These are phyloP conservation scores for Formicarius rufipectus DNA, from an alignment of 2,113 vertebrate species.

Conservation along the genomic window DNA sequence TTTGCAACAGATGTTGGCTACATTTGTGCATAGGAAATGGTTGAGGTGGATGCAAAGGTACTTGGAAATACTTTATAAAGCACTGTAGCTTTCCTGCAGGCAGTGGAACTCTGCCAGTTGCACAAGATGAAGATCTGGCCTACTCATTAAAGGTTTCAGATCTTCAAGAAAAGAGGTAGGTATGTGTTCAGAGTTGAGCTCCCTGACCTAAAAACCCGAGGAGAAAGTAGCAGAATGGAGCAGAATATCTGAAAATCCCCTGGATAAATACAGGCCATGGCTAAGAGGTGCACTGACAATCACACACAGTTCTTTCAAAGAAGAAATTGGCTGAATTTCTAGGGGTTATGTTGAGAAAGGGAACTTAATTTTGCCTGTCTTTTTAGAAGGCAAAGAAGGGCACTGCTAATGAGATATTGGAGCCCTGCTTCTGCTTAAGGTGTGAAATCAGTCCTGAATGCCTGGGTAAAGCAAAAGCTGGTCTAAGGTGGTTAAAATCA, in stretches of 20 bases:
- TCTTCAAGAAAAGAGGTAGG: background rate
- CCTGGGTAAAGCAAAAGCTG: background rate
- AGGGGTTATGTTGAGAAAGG: background rate
- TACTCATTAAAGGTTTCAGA: slow-evolving; percentile 40
- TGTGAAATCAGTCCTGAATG: background rate
- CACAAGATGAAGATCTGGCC: slow-evolving; percentile 12
- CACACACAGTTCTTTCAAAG: background rate
- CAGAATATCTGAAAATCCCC: background rate
- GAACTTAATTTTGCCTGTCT: background rate
- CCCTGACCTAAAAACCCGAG: background rate
- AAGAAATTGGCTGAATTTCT: background rate
- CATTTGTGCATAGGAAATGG: slow-evolving; percentile 2
- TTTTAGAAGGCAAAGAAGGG: background rate
- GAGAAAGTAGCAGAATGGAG: background rate
- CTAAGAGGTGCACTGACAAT: background rate
- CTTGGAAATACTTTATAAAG: slow-evolving; percentile 28
- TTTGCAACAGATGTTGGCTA: slow-evolving; percentile 21
- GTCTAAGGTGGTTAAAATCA: background rate
- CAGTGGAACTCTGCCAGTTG: slow-evolving; percentile 26
- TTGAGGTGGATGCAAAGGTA: slow-evolving; percentile 10
- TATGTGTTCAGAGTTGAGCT: background rate
- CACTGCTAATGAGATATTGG: background rate
- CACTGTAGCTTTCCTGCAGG: slow-evolving; percentile 20
- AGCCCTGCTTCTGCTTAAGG: background rate
- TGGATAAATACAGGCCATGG: background rate